Base-by-base conservation (phyloP, 2,888 invertebrate species). In the Branchipolynoe longqiensis region DNA sequence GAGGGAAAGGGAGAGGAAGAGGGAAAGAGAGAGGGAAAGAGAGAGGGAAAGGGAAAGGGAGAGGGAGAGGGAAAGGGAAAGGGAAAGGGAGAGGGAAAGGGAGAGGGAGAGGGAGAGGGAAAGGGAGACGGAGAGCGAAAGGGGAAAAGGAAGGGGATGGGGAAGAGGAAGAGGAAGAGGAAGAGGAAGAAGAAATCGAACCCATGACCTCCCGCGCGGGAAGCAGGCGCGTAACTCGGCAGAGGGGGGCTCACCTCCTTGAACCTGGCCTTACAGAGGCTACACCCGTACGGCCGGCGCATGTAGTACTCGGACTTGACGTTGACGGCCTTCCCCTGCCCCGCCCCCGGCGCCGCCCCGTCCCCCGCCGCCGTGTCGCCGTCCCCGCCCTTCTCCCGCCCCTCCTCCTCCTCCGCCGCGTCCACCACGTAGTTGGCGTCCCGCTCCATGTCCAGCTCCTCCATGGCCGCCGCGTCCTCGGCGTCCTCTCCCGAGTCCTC, bases 241-340 rank as follows among this genome's bases (percentile, higher is more conserved):
- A n/a, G n/a, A 14, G 56, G 56, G 14, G 4, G 8, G 36, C 62
- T 64, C 22, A 92, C 92, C 89, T 92, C 91, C 87, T 91, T 92
- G 74, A 92, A 92, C 64, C 88, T 88, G 40, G 89, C 88, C 8
- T 87, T 88, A 89, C 92, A 92, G 18, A 89, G 81, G 6, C 86
- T 82, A 87, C 92, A 92, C n/a, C 64, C 54, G 86, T 86, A 91
- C 36, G 90, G 89, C 74, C 91, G 84, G 1, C 86, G 41, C 41
- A 48, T 28, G 28, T 78, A 48, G 12, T 85, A 12, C 82, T 85
- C 64, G 62, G 82, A 18, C 33, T 41, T 48, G 28, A 78, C 48
- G 48, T 41, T 48, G 1, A 48, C 36, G 56, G 1, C 25, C 25
- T 82, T 58, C 3, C 4, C 22, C 18, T 81, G 54, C 28, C 25